Base-by-base conservation (phyloP, 2,888 invertebrate genomes). In the Adineta ricciae region DNA sequence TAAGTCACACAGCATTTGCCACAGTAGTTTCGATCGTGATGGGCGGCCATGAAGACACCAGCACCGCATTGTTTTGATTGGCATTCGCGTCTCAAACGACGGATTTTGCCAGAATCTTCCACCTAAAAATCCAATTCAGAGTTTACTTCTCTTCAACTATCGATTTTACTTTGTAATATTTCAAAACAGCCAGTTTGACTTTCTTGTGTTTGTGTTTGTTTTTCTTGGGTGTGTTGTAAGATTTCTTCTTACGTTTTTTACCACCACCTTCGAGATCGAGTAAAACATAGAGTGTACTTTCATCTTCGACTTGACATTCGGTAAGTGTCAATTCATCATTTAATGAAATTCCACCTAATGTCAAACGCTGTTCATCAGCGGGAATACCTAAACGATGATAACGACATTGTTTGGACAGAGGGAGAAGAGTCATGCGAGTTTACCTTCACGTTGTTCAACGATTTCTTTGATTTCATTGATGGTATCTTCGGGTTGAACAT, bases 161-260 rank as follows among this genome's bases (percentile, higher is more conserved):
- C n/a, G n/a, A n/a, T n/a, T 46, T 89, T 89, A 98, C 97, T 94
- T 98, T 98, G 93, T 99, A 99, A 92, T 94, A 99, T 92, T 97
- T 97, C 88, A 99, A 93, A 85, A 97, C 97, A 87, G 97, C 95
- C 88, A 99, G 93, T 93, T 99, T 99, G 92, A 99, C 97, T 94
- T 99, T 99, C 97, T 98, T 99, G 94, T 96, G 96, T 94, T 98
- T 99, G 92, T 99, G 99, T 92, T 98, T 98, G 92, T 96, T 97
- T 93, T 99, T 99, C 92, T 99, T 99, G 88, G 98, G 99, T n/a
- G 99, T 99, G 87, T 97, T 98, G 93, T 99, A 99, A 93, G 97
- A 98, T 96, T 99, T 99, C 98, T 99, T 99, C 97, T 99, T 99
- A 91, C 98, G 83, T 91, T 96, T 90, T 87, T 93, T 93, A 87